Conservation (phyloP, 1,140 invertebrate genomes). For the Chrysoperla carnea region DNA sequence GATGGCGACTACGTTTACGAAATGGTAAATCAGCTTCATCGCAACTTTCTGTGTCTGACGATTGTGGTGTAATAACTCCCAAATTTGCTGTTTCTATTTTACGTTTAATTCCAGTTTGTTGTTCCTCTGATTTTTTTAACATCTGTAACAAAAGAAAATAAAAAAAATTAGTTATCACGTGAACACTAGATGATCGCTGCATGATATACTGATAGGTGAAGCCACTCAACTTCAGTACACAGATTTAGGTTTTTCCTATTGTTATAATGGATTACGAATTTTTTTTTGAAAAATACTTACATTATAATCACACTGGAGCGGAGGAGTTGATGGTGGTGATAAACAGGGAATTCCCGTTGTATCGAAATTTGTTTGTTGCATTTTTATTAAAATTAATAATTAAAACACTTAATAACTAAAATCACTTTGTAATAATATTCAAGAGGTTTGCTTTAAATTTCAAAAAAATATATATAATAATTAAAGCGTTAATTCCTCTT, state of each 20-base stretch:
- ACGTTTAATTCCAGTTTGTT: conserved; percentile 3
- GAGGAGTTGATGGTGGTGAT: conserved; percentile 16
- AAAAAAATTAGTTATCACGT: conserved; percentile 16
- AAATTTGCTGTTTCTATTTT: conserved; percentile 8
- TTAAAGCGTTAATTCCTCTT: background rate
- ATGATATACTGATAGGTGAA: conserved; percentile 20
- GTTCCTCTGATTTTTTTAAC: conserved; percentile 4
- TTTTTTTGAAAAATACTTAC: conserved; percentile 6
- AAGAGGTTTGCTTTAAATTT: background rate
- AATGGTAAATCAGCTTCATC: conserved; percentile 26
- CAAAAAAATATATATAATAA: conserved; percentile 1
- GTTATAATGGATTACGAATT: conserved; percentile 2
- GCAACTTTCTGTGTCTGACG: conserved; percentile 30
- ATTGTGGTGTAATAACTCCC: conserved; percentile 32
- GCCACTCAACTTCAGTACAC: conserved; percentile 6
- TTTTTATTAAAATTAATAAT: background rate
- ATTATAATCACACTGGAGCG: conserved; percentile 17
- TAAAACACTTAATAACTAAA: background rate
- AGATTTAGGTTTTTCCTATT: background rate
- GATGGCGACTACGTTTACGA: conserved; percentile 25
- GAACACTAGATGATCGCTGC: conserved; percentile 18
- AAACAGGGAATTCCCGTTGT: background rate
- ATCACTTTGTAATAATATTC: background rate
- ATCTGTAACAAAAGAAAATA: conserved; percentile 23
- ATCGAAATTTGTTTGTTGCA: background rate